Evolutionary conservation across 2,113 vertebrate species (phyloP), one percentile per base, ranked within the genome.

Genomic region (Macrotus californicus): DNA sequence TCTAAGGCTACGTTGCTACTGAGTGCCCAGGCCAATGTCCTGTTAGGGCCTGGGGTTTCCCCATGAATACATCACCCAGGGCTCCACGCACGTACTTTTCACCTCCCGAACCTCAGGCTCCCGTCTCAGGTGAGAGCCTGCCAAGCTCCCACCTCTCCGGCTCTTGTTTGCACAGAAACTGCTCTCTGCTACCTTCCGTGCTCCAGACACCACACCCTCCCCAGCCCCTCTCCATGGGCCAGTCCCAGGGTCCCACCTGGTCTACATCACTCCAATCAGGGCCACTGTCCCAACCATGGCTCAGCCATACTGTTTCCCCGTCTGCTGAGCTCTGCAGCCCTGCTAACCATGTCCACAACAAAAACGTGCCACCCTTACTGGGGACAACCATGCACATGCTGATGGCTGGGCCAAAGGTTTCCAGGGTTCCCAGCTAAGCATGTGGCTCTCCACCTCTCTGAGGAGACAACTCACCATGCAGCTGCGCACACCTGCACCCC

Each of bases 1-100:
- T 36, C n/a, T 14, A 64, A 93, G 31, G 21, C 29, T 19, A 72
- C 0, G 0, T 11, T 43, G 12, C 76, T 9, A 19, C 24, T 7
- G 21, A n/a, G 22, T 1, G 26, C 67, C 39, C 39, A 29, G 4
- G 34, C 7, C 41, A 39, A 26, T 0, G 0, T 52, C 67, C 6
- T 15, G 2, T 24, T 76, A 69, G 26, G 14, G 76, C 36, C 67
- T 76, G 4, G 75, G 61, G 14, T 31, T 56, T 11, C 31, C 31
- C 34, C 21, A 39, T 7, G 7, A 81, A 64, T 39, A 64, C 43
- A 36, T 2, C 26, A 7, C 1, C 24, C 29, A 36, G 7, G 19
- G 48, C 16, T 50, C 41, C 69, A 19, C 31, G 9, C 21, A 56
- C 8, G 66, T 19, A 0, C 7, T 34, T 14, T 34, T 14, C 8